A percentile compares a stretch with the other conserved stretches of the same genome.
Evolutionary conservation across 2,888 invertebrate species (phyloP).

Genomic region (Serripes groenlandicus): DNA sequence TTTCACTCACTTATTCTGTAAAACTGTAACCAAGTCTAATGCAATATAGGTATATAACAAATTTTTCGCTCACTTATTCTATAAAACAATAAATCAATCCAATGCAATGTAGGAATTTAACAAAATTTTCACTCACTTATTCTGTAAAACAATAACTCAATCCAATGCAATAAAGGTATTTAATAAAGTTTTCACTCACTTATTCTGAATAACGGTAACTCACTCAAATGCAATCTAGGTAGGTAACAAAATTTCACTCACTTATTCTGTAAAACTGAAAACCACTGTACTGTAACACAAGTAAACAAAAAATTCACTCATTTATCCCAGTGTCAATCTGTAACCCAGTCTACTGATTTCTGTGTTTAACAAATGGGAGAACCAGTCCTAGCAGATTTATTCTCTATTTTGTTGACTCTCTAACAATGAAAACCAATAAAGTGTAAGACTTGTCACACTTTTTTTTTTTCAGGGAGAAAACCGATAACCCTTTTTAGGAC

Average conservation of each 20-base stretch:
- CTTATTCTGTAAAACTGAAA: not conserved
- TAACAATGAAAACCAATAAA: constrained; percentile 23
- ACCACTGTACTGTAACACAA: not conserved
- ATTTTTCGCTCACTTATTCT: too few species aligned
- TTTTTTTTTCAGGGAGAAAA: not conserved
- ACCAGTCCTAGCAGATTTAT: constrained; percentile 10
- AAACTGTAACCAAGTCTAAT: too few species aligned
- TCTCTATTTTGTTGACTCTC: constrained; percentile 20
- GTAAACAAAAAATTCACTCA: constrained; percentile 1
- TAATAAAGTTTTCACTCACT: too few species aligned
- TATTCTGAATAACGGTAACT: too few species aligned
- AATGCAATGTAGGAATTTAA: too few species aligned
- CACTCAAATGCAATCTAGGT: too few species aligned
- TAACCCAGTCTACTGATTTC: not conserved
- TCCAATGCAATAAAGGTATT: too few species aligned
- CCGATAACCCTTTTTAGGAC: constrained; percentile 2
- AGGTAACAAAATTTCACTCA: not conserved
- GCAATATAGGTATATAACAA: too few species aligned
- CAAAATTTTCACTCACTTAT: too few species aligned
- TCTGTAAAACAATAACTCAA: too few species aligned
- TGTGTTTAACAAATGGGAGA: constrained; percentile 9
- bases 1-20: too few species aligned
- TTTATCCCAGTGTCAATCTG: not conserved
- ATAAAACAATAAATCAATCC: too few species aligned
- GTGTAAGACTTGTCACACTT: not conserved